These are phyloP conservation scores for Tetragonula carbonaria DNA, from an alignment of 2,888 invertebrate genomes.

Conservation along the genomic window DNA sequence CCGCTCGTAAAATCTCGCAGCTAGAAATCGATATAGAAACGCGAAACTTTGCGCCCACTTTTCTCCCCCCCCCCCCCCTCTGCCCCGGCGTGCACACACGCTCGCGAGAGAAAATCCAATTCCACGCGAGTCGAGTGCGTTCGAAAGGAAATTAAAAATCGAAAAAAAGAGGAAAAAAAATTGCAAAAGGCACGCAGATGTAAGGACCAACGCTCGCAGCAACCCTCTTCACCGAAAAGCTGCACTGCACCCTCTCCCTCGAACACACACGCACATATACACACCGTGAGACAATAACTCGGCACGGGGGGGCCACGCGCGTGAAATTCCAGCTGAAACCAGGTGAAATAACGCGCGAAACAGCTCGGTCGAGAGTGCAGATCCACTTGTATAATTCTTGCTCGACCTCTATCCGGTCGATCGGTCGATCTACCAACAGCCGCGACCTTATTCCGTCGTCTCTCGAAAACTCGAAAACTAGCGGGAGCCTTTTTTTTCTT, in stretches of 20 bases:
- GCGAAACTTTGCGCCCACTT: neutral
- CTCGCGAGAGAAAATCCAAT: neutral
- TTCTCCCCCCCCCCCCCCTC: too few species aligned
- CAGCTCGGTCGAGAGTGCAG: constrained; percentile 29
- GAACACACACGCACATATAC: constrained; percentile 10
- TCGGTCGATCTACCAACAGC: constrained; percentile 33
- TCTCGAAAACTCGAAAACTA: constrained; percentile 4
- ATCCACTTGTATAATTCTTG: constrained; percentile 58
- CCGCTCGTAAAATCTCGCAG: neutral
- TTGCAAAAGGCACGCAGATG: too few species aligned
- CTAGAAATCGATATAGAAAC: neutral
- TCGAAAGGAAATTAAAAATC: too few species aligned
- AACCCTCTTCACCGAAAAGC: neutral
- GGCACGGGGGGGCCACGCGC: neutral
- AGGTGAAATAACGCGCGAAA: constrained; percentile 58
- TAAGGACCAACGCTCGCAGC: too few species aligned
- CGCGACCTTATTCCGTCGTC: constrained; percentile 43
- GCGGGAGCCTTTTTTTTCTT: constrained; percentile 43
- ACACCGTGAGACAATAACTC: constrained; percentile 59
- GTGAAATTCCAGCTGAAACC: constrained; percentile 44
- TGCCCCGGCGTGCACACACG: neutral
- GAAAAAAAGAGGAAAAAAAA: neutral
- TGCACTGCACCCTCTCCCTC: constrained; percentile 44
- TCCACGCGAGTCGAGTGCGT: neutral
- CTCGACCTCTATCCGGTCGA: constrained; percentile 5